Percentiles rank a stretch among this genome's conserved stretches.
phyloP scores from a whole-genome alignment of 2,888 invertebrate species.

The Boloria euphrosyne region DNA sequence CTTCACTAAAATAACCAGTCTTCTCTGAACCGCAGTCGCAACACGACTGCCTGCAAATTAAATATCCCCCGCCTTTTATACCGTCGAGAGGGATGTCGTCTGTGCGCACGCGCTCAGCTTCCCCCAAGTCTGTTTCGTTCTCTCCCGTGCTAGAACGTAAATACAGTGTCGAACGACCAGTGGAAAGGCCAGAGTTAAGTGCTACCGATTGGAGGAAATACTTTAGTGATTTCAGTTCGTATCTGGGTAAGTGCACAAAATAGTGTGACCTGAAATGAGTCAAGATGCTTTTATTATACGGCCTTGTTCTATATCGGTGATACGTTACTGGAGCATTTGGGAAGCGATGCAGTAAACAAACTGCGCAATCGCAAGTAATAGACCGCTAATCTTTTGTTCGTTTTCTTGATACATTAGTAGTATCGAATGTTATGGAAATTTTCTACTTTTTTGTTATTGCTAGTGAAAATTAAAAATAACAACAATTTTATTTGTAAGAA shows the following conservation, averaged over 20 bases:
- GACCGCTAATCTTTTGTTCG: slow-evolving; percentile 36
- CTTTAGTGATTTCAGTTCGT: slow-evolving; percentile 78
- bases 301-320: slow-evolving; percentile 77
- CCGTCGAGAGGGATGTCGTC: slow-evolving; percentile 78
- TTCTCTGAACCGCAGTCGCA: slow-evolving; percentile 70
- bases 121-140: slow-evolving; percentile 85
- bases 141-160: slow-evolving; percentile 84
- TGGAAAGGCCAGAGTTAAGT: slow-evolving; percentile 63
- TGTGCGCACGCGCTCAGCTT: slow-evolving; percentile 85
- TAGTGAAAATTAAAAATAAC: too few species aligned
- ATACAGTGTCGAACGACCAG: slow-evolving; percentile 73
- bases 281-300: slow-evolving; percentile 68
- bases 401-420: neutral
- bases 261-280: slow-evolving; percentile 60
- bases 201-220: slow-evolving; percentile 75
- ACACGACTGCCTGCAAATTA: slow-evolving; percentile 71
- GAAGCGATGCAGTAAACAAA: slow-evolving; percentile 70
- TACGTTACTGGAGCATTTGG: slow-evolving; percentile 73
- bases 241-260: slow-evolving; percentile 71
- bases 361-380: slow-evolving; percentile 63
- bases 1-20: slow-evolving; percentile 77
- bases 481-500: too few species aligned
- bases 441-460: too few species aligned
- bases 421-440: neutral
- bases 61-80: slow-evolving; percentile 69